These are phyloP conservation scores for Helicoverpa armigera DNA, from an alignment of 1,140 invertebrate genomes.

Conservation along the genomic window DNA sequence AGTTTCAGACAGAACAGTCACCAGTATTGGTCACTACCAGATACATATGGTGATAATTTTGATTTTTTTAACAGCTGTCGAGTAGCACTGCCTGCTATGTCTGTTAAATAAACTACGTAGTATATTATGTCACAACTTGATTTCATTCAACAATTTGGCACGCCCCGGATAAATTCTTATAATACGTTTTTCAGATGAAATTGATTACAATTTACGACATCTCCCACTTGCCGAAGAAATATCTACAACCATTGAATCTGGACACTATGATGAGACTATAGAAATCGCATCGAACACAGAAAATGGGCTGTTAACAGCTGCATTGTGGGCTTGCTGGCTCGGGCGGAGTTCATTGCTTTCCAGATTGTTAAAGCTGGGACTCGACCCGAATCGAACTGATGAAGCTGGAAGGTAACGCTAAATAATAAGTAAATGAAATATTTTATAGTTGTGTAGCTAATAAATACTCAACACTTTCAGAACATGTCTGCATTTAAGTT, in stretches of 20 bases:
- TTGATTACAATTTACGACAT: slow-evolving; percentile 75
- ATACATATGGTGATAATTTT: too few species aligned
- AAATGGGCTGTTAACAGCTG: slow-evolving; percentile 66
- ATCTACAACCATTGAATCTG: slow-evolving; percentile 80
- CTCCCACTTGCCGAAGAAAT: slow-evolving; percentile 85
- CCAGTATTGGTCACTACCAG: too few species aligned
- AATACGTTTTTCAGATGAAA: slow-evolving; percentile 67
- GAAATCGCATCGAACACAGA: slow-evolving; percentile 61
- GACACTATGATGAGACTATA: slow-evolving; percentile 74
- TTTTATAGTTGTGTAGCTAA: neutral
- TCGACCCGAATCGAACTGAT: slow-evolving; percentile 81
- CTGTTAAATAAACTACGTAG: too few species aligned
- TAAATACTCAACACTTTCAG: slow-evolving; percentile 79
- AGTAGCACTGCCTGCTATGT: too few species aligned
- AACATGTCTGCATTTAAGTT: slow-evolving; percentile 93
- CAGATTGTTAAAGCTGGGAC: slow-evolving; percentile 77
- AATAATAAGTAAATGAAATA: slow-evolving; percentile 13
- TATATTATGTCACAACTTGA: neutral
- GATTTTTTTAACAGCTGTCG: too few species aligned
- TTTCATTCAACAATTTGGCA: neutral
- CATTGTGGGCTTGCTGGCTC: slow-evolving; percentile 86
- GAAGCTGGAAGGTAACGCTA: slow-evolving; percentile 83
- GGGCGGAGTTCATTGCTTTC: slow-evolving; percentile 80
- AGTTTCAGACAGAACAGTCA: neutral
- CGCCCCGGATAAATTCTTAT: neutral